These are phyloP conservation scores for Cerceris rybyensis DNA, from an alignment of 2,888 invertebrate species.

Conservation along the genomic window DNA sequence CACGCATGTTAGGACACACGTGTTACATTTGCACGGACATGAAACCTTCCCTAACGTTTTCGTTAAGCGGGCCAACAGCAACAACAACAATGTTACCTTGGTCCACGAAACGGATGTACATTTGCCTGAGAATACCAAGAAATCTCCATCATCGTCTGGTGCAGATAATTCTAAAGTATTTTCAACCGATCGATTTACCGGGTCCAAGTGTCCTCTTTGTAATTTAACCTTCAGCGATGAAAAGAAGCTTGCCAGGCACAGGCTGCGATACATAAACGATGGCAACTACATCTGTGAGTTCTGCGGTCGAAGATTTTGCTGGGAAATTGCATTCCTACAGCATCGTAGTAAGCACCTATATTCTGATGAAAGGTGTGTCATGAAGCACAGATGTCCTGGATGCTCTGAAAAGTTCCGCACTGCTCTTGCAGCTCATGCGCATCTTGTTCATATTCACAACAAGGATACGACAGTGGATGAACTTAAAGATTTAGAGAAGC, in stretches of 20 bases:
- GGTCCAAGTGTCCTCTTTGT: slow-evolving; percentile 28
- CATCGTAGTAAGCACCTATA: slow-evolving; percentile 49
- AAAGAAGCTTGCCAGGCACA: slow-evolving; percentile 41
- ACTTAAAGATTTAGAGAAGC: no score
- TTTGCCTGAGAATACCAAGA: background rate
- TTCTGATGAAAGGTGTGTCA: background rate
- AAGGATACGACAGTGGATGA: background rate
- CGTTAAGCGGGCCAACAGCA: background rate
- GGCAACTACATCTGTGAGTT: slow-evolving; percentile 50
- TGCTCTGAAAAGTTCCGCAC: slow-evolving; percentile 52
- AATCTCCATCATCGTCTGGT: background rate
- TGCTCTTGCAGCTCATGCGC: slow-evolving; percentile 28
- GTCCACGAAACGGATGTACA: background rate
- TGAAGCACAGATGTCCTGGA: slow-evolving; percentile 19
- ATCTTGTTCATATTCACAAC: slow-evolving; percentile 57
- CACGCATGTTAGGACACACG: slow-evolving; percentile 19
- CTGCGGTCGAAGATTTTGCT: slow-evolving; percentile 53
- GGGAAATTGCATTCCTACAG: background rate
- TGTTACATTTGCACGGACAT: slow-evolving; percentile 39
- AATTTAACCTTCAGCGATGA: slow-evolving; percentile 11
- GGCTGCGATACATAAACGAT: slow-evolving; percentile 35
- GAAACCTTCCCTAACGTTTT: slow-evolving; percentile 14
- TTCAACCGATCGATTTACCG: no score
- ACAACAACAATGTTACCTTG: background rate
- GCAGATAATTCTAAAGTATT: no score